Conservation (phyloP, 2,888 invertebrate species). For the Phyllotreta cruciferae region DNA sequence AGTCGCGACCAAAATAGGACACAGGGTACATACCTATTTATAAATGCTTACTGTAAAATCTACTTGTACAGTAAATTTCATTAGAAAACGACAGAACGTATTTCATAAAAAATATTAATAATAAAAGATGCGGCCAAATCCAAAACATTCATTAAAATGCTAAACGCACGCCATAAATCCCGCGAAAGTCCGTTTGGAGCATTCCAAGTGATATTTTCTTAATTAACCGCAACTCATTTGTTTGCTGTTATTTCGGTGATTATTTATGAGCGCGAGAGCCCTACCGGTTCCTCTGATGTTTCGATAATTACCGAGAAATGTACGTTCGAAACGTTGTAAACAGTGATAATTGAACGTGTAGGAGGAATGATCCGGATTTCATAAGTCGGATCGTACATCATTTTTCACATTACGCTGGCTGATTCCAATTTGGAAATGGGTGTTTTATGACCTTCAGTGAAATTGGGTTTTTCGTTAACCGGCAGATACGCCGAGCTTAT, state of each 20-base stretch:
- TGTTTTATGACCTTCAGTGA: slow-evolving; percentile 22
- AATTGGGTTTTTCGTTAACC: slow-evolving; percentile 10
- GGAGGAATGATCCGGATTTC: slow-evolving; percentile 24
- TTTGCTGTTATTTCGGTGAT: slow-evolving; percentile 29
- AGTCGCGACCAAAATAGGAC: too few species aligned
- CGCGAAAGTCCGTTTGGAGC: slow-evolving; percentile 16
- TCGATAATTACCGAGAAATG: slow-evolving; percentile 33
- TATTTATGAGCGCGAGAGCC: slow-evolving; percentile 24
- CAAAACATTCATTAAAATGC: slow-evolving; percentile 31
- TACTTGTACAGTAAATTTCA: too few species aligned
- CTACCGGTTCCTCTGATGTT: slow-evolving; percentile 28
- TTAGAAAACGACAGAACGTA: too few species aligned
- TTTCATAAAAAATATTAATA: too few species aligned
- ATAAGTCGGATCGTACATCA: slow-evolving; percentile 22
- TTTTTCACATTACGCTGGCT: slow-evolving; percentile 25
- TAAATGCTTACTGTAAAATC: too few species aligned
- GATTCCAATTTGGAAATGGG: slow-evolving; percentile 29
- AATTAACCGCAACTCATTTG: slow-evolving; percentile 30
- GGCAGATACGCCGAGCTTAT: too few species aligned
- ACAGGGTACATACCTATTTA: too few species aligned
- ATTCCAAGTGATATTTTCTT: slow-evolving; percentile 23
- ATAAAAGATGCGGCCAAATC: slow-evolving; percentile 9
- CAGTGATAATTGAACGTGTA: slow-evolving; percentile 27
- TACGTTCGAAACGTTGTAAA: slow-evolving; percentile 20
- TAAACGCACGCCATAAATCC: slow-evolving; percentile 31